Evolutionary conservation across 2,113 vertebrate species (phyloP), one percentile per base, ranked within the genome.

Genomic region (Acanthisitta chloris): DNA sequence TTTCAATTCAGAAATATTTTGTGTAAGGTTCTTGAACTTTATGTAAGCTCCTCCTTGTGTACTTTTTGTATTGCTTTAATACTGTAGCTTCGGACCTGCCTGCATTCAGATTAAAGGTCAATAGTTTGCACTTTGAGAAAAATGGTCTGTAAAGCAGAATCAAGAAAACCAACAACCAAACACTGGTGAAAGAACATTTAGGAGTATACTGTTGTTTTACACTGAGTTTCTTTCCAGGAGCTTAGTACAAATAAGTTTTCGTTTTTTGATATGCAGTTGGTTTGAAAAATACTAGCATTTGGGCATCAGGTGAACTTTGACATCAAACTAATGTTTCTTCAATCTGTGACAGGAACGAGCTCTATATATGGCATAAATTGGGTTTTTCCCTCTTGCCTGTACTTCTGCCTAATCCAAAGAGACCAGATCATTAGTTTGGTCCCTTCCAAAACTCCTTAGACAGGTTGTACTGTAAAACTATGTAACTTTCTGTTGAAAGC

Each of bases 401-500:
- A 96, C 87, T 97, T 97, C 83, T 96, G 93, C 93, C 91, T 97
- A 92, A 96, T 94, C 96, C 96, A 97, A 97, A 97, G 97, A 97
- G 97, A 96, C 97, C 97, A 94, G 73, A 92, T 93, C 79, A 67
- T 76, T 49, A 42, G 52, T 95, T 94, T 97, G 96, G 96, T 97
- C 97, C 97, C 91, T 97, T 96, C 95, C 95, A 95, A 96, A 96
- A 94, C 87, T 97, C 72, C 87, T 94, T 94, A 96, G 97, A 97
- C 97, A 97, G 98, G 96, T 97, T 97, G 96, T 97, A 97, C 97
- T 98, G 96, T 97, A 97, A 96, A 96, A 96, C 92, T 96, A 46
- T 76, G 97, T 97, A 97, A 97, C 97, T 98, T 98, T 97, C 97
- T 97, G 97, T 98, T 97, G 97, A 97, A 98, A 98, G 97, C 96